Conservation (phyloP, 2,797 vertebrate genomes). For the Stomatorhinus walkeri region DNA sequence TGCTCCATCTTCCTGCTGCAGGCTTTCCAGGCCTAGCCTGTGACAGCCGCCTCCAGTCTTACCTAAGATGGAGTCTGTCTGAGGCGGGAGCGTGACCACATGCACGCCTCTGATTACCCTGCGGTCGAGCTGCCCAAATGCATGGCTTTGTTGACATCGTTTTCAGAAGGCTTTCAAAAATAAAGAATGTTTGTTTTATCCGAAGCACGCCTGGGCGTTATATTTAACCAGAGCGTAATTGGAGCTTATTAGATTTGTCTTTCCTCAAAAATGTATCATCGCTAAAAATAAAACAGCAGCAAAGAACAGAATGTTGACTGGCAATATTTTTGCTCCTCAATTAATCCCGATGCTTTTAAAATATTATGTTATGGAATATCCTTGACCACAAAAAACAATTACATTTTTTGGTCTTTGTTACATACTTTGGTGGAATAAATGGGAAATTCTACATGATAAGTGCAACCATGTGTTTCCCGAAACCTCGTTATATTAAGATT, state of each 20-base stretch:
- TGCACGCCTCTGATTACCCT: not conserved
- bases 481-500: not conserved
- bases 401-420: not conserved
- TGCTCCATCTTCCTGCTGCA: not conserved
- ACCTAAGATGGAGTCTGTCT: not conserved
- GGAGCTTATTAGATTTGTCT: not conserved
- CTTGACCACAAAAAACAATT: not conserved
- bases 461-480: not conserved
- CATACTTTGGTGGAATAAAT: slow-evolving; percentile 8
- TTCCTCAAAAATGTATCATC: not conserved
- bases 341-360: not conserved
- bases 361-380: not conserved
- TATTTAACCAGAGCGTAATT: not conserved
- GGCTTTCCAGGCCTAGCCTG: not conserved
- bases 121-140: not conserved
- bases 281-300: not conserved
- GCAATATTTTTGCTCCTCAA: not conserved
- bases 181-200: slow-evolving; percentile 6
- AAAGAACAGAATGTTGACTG: not conserved
- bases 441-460: slow-evolving; percentile 4
- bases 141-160: not conserved
- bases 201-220: not conserved
- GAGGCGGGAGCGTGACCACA: not conserved
- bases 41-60: not conserved
- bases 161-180: not conserved